A percentile compares a stretch with the other conserved stretches of the same genome.
phyloP scores from a whole-genome alignment of 2,113 vertebrate species.

The Notarius lentiginosus region DNA sequence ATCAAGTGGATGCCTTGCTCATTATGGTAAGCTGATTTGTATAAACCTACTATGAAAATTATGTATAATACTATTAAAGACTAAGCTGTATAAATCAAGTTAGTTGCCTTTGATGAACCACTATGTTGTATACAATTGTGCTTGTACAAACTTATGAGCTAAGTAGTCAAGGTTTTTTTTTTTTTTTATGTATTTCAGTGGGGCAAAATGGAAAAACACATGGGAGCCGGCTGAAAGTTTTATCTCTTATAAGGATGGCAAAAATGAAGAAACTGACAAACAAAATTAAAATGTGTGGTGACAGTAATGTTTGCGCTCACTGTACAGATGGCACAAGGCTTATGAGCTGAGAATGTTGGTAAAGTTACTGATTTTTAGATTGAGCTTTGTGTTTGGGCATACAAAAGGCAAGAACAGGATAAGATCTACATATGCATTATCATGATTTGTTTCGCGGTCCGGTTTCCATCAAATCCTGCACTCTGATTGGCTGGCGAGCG shows the following conservation, averaged over 20 bases:
- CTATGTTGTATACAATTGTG: neutral
- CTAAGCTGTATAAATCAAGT: neutral
- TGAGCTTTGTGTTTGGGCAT: neutral
- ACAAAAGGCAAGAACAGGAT: neutral
- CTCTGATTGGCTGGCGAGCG: too few relatives aligned
- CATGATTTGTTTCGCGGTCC: neutral
- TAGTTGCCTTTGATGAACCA: neutral
- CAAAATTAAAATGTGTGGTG: neutral
- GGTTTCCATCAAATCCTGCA: too few relatives aligned
- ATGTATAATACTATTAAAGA: neutral
- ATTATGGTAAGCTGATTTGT: conserved; percentile 43
- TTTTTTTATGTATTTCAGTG: conserved; percentile 39
- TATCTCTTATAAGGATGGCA: conserved; percentile 38
- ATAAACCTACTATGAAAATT: neutral
- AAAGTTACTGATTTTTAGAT: neutral
- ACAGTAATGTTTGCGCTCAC: neutral
- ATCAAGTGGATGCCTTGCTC: conserved; percentile 57
- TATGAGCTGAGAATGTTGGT: neutral
- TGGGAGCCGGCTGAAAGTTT: conserved; percentile 55
- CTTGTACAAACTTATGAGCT: neutral
- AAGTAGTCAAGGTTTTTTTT: too few relatives aligned
- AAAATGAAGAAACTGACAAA: neutral
- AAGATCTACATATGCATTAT: neutral
- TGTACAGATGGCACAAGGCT: neutral
- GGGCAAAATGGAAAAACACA: conserved; percentile 56